Percentiles rank a stretch among this genome's conserved stretches.
Evolutionary conservation across 1,140 invertebrate genomes (phyloP).

Genomic region (Nixonia krombeini): DNA sequence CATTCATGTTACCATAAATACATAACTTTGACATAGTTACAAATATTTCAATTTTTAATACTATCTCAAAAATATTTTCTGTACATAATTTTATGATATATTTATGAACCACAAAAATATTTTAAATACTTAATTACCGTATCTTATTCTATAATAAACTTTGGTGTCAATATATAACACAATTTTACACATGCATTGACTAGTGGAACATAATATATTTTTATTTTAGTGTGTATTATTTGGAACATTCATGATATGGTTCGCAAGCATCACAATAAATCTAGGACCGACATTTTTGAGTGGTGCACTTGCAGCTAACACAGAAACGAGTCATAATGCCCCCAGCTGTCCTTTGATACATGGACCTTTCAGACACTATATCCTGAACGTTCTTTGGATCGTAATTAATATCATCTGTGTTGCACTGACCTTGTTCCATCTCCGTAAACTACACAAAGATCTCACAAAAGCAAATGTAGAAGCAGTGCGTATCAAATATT

Average conservation of each 20-base stretch:
- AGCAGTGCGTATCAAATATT: no score
- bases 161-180: no score
- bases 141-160: no score
- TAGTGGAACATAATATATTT: constrained; percentile 1
- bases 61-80: no score
- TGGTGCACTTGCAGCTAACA: constrained; percentile 87
- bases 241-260: constrained; percentile 95
- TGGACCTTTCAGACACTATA: constrained; percentile 87
- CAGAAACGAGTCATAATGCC: constrained; percentile 81
- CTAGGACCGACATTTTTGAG: constrained; percentile 91
- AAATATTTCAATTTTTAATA: no score
- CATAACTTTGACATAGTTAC: no score
- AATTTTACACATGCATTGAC: no score
- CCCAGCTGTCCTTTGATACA: constrained; percentile 87
- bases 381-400: constrained; percentile 92
- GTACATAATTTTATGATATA: constrained; percentile 6
- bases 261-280: constrained; percentile 90
- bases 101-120: constrained; percentile 7
- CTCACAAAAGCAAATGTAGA: no score
- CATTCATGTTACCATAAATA: no score
- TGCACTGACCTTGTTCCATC: constrained; percentile 86
- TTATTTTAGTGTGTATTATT: constrained; percentile 86
- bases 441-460: constrained; percentile 87
- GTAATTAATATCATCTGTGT: constrained; percentile 89
- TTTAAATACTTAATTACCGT: no score